phyloP scores from a whole-genome alignment of 2,888 invertebrate genomes.

The Tetrapedia diversipes region DNA sequence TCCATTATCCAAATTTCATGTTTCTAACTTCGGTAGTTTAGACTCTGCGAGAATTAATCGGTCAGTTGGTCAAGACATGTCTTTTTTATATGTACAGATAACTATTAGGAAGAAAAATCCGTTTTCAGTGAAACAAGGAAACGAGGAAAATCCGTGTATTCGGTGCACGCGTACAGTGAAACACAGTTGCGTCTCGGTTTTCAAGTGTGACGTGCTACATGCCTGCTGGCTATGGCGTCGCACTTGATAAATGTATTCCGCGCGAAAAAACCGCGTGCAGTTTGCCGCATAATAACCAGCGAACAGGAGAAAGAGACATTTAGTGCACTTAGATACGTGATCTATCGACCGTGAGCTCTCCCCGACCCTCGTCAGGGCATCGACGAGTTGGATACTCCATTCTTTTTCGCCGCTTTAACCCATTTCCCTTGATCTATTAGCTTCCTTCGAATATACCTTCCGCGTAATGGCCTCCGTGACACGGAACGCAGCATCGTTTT shows the following conservation, averaged over 20 bases:
- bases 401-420: slow-evolving; percentile 70
- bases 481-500: slow-evolving; percentile 25
- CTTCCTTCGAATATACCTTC: slow-evolving; percentile 57
- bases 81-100: too few relatives aligned
- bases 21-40: too few relatives aligned
- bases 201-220: slow-evolving; percentile 48
- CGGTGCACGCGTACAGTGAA: slow-evolving; percentile 4
- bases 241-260: slow-evolving; percentile 65
- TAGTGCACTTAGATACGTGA: slow-evolving; percentile 75
- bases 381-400: slow-evolving; percentile 61
- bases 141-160: slow-evolving; percentile 10
- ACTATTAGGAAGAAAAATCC: background rate
- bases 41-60: too few relatives aligned
- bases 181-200: slow-evolving; percentile 29
- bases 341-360: slow-evolving; percentile 71
- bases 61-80: too few relatives aligned
- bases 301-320: slow-evolving; percentile 73
- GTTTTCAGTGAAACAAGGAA: background rate
- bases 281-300: slow-evolving; percentile 71
- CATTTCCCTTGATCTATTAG: slow-evolving; percentile 72
- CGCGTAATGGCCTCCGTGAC: slow-evolving; percentile 48
- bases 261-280: slow-evolving; percentile 63
- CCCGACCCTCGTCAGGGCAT: too few relatives aligned
- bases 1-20: too few relatives aligned
- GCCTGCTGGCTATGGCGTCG: slow-evolving; percentile 64